Base-by-base conservation (phyloP, 2,888 invertebrate species). In the Orchesellides sinensis region DNA sequence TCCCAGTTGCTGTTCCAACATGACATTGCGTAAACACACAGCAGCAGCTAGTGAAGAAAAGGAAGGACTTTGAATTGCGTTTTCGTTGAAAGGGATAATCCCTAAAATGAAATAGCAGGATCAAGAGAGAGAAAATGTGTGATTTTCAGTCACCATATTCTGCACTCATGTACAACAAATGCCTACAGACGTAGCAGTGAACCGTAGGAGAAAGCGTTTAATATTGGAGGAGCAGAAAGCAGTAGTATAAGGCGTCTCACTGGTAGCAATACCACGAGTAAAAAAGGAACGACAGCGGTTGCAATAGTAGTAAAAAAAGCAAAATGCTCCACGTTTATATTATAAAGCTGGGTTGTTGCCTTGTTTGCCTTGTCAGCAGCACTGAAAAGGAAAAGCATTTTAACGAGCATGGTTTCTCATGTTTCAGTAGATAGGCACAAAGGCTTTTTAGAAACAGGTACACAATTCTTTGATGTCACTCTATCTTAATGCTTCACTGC, bases 391-490 rank as follows among this genome's bases (percentile, higher is more conserved):
- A 66, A 75, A 75, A 75, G 75, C 82, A 82, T 82, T 82, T 82
- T 82, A 82, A 82, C 82, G 82, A 82, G 82, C 75, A 56, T 69
- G 74, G 27, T 74, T 81, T 65, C 82, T 77, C 82, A 77, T 75
- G 75, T 82, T 77, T 82, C 82, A 82, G 70, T 75, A 70, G 82
- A 49, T 75, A 49, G 69, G 19, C 70, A 70, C 70, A 79, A 70
- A 69, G 65, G 68, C 19, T 49, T 56, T 78, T 52, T 65, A 54
- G 65, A 61, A 74, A 70, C 75, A 82, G 82, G 82, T 82, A 82
- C n/a, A n/a, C 82, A 75, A 75, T 65, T 75, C 82, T 82, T 82
- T 82, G 82, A 82, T 82, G 82, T 82, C 82, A 82, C 82, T 81
- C 81, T 81, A 69, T 75, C 74, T 81, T 81, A 81, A 81, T 81